Conservation (phyloP, 2,888 invertebrate species). For the Cerastis leucographa region DNA sequence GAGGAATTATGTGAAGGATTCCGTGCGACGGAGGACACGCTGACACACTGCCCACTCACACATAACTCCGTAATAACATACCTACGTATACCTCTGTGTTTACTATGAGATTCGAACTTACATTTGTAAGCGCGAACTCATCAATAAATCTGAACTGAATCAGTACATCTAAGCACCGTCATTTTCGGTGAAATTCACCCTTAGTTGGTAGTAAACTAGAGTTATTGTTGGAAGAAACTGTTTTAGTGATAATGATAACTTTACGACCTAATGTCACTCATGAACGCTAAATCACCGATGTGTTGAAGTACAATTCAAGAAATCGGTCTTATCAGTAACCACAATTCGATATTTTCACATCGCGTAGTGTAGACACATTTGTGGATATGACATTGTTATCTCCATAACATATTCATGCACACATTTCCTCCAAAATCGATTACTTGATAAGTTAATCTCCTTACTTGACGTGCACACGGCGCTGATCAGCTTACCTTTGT, state of each 20-base stretch:
- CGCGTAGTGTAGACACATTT: slow-evolving; percentile 18
- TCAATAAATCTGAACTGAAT: too few relatives aligned
- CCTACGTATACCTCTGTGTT: not conserved
- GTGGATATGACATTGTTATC: not conserved
- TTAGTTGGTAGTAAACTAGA: not conserved
- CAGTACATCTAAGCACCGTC: too few relatives aligned
- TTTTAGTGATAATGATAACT: not conserved
- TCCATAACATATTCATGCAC: slow-evolving; percentile 15
- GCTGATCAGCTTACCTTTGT: slow-evolving; percentile 51
- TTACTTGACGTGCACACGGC: slow-evolving; percentile 11
- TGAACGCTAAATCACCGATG: not conserved
- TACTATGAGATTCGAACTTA: not conserved
- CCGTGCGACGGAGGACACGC: slow-evolving; percentile 39
- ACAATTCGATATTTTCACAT: slow-evolving; percentile 1
- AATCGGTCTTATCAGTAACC: too few relatives aligned
- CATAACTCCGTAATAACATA: not conserved
- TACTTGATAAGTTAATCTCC: slow-evolving; percentile 46
- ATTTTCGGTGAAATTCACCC: not conserved
- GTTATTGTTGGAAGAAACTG: not conserved
- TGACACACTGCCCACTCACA: slow-evolving; percentile 29
- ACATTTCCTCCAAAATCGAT: slow-evolving; percentile 42
- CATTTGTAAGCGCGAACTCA: too few relatives aligned
- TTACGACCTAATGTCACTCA: not conserved
- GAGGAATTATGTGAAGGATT: slow-evolving; percentile 64
- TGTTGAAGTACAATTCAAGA: not conserved